A percentile compares a stretch with the other conserved stretches of the same genome.
Evolutionary conservation across 30 jellyfish, hydroid and myxozoan genomes (phyloP).

Genomic region (Nemopilema nomurai): DNA sequence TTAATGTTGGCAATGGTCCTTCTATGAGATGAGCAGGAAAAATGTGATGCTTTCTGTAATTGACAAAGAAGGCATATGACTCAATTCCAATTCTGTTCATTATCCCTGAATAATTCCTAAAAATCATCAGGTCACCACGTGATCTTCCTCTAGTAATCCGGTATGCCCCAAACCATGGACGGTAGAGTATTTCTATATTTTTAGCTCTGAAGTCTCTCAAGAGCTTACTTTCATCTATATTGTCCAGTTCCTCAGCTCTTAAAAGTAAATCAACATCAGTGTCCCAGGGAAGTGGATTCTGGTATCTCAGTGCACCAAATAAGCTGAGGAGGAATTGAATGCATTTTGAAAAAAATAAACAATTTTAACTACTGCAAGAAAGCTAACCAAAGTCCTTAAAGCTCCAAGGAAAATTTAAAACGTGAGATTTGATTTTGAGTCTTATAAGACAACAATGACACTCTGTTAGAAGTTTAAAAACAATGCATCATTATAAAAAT

Average conservation of each 20-base stretch:
- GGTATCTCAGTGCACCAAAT: slow-evolving; percentile 94
- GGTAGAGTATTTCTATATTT: slow-evolving; percentile 65
- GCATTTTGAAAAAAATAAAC: not conserved
- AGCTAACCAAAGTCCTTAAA: not conserved
- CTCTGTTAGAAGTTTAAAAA: too few relatives aligned
- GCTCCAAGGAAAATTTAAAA: too few relatives aligned
- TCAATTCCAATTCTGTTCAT: slow-evolving; percentile 88
- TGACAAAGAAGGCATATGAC: slow-evolving; percentile 74
- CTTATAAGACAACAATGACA: too few relatives aligned
- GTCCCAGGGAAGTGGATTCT: slow-evolving; percentile 94
- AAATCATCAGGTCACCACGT: slow-evolving; percentile 89
- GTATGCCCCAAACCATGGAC: slow-evolving; percentile 81
- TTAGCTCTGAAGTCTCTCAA: slow-evolving; percentile 24
- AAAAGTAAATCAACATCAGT: slow-evolving; percentile 82
- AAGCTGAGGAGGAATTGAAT: slow-evolving; percentile 54
- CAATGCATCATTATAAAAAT: too few relatives aligned
- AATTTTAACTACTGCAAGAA: too few relatives aligned
- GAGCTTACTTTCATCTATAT: slow-evolving; percentile 41
- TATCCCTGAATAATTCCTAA: slow-evolving; percentile 41
- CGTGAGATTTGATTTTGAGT: too few relatives aligned
- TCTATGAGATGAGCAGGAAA: slow-evolving; percentile 72
- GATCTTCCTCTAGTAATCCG: slow-evolving; percentile 66
- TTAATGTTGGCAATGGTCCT: slow-evolving; percentile 60
- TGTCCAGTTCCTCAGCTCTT: slow-evolving; percentile 59
- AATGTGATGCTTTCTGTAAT: slow-evolving; percentile 73